Conservation (phyloP, 1,140 invertebrate genomes). For the Hesperophylax magnus region DNA sequence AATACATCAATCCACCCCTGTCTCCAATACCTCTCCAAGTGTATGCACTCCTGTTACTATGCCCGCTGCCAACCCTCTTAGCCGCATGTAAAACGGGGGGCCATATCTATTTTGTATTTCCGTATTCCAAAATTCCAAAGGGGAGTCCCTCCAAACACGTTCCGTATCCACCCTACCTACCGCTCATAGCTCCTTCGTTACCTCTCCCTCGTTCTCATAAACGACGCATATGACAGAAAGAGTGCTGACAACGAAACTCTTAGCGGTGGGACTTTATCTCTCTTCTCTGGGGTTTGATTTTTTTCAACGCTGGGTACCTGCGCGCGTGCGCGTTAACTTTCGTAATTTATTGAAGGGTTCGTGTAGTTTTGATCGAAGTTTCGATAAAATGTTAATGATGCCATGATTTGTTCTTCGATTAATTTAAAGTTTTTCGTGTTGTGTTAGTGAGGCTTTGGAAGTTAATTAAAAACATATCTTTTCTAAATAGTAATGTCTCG, state of each 20-base stretch:
- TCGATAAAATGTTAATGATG: too few species aligned
- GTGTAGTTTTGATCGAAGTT: background rate
- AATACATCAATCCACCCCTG: background rate
- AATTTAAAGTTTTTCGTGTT: too few species aligned
- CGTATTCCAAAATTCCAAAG: conserved; percentile 5
- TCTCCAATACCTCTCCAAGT: background rate
- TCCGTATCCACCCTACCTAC: background rate
- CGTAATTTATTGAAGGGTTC: background rate
- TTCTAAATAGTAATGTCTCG: too few species aligned
- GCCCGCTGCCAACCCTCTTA: background rate
- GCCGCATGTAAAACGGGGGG: background rate
- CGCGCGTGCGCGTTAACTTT: conserved; percentile 21
- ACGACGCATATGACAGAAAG: too few species aligned
- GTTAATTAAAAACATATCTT: too few species aligned
- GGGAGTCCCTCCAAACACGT: conserved; percentile 9
- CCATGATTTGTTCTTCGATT: too few species aligned
- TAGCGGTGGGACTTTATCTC: too few species aligned
- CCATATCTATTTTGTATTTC: conserved; percentile 23
- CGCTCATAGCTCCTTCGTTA: too few species aligned
- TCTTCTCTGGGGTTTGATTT: background rate
- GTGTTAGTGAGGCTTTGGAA: too few species aligned
- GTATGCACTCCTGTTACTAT: background rate
- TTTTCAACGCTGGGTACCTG: conserved; percentile 11
- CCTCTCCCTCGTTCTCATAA: too few species aligned
- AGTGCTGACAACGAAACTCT: too few species aligned